Conservation (phyloP, 2,797 vertebrate genomes). For the Basileuterus tristriatus region DNA sequence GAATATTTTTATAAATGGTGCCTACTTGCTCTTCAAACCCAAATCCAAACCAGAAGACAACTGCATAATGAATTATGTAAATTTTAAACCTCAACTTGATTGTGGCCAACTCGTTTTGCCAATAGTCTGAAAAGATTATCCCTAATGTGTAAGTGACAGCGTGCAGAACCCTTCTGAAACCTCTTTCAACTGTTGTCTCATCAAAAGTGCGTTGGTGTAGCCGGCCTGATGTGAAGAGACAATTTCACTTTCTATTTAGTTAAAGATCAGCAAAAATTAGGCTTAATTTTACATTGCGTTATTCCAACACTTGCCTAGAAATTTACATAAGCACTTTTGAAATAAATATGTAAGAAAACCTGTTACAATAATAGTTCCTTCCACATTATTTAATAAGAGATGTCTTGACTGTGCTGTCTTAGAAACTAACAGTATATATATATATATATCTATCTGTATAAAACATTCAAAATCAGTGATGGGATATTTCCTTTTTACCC, state of each 20-base stretch:
- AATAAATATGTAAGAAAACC: background rate
- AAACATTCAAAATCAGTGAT: background rate
- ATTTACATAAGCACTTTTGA: background rate
- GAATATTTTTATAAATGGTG: background rate
- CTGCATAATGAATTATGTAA: slow-evolving; percentile 59
- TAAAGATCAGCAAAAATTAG: slow-evolving; percentile 47
- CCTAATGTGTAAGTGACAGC: slow-evolving; percentile 57
- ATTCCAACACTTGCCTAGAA: background rate
- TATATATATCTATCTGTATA: background rate
- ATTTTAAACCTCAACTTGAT: slow-evolving; percentile 50
- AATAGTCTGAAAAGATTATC: slow-evolving; percentile 56
- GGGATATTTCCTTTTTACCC: background rate
- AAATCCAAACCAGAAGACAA: slow-evolving; percentile 47
- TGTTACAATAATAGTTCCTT: background rate
- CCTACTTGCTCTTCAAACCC: slow-evolving; percentile 26
- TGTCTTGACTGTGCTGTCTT: background rate
- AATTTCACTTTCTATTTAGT: slow-evolving; percentile 9
- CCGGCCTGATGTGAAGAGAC: background rate
- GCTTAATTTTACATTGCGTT: background rate
- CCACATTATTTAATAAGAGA: background rate
- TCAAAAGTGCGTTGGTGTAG: slow-evolving; percentile 50
- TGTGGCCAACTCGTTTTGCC: slow-evolving; percentile 41
- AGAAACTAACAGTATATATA: background rate
- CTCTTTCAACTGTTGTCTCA: slow-evolving; percentile 48
- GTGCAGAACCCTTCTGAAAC: slow-evolving; percentile 43